Evolutionary conservation across 2,113 vertebrate genomes (phyloP).

Genomic region (Crotalus horridus): DNA sequence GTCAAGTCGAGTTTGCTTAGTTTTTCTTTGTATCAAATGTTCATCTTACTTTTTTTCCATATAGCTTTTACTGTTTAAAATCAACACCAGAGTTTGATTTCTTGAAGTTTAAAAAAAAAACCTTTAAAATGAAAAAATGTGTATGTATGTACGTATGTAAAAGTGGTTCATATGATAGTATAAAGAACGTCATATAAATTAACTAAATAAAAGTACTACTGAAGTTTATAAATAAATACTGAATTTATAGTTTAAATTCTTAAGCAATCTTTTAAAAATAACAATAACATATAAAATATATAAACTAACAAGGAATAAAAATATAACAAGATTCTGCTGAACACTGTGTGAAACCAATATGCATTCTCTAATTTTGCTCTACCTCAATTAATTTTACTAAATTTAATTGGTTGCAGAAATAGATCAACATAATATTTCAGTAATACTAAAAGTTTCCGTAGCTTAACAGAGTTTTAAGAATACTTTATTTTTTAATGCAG

Average conservation of each 20-base stretch:
- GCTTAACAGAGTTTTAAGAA: background rate
- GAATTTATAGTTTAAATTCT: background rate
- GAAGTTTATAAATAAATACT: background rate
- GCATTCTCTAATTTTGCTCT: conserved; percentile 24
- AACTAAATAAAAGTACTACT: background rate
- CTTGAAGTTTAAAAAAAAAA: background rate
- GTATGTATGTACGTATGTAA: background rate
- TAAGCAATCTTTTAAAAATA: background rate
- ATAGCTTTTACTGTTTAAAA: background rate
- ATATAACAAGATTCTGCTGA: background rate
- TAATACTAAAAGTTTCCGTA: background rate
- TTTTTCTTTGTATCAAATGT: background rate
- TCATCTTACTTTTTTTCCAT: background rate
- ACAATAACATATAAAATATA: background rate
- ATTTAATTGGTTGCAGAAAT: conserved; percentile 22
- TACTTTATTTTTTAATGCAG: background rate
- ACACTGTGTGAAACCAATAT: background rate
- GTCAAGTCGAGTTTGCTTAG: background rate
- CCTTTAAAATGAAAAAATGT: background rate
- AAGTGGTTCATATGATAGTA: background rate
- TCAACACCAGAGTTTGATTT: background rate
- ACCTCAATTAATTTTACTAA: conserved; percentile 41
- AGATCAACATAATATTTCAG: conserved; percentile 20
- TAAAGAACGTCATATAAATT: background rate
- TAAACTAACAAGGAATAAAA: background rate